A percentile compares a stretch with the other conserved stretches of the same genome.
Evolutionary conservation across 1,140 invertebrate genomes (phyloP).

Genomic region (Apocrypta bakeri): DNA sequence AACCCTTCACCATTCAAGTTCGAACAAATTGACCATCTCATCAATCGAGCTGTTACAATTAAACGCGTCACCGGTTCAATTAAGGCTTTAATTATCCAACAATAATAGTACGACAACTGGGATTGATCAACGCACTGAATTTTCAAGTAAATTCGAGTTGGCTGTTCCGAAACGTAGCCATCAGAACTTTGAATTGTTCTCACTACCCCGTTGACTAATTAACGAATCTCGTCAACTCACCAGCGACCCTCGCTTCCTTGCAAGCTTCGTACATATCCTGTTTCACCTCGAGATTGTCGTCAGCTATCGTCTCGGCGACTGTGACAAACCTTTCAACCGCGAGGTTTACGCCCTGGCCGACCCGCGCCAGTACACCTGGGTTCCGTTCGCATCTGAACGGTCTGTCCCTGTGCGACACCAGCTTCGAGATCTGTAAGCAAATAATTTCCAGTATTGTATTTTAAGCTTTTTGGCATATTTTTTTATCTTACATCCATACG

Average conservation of each 20-base stretch:
- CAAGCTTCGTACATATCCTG: conserved; percentile 98
- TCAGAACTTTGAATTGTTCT: too few species aligned
- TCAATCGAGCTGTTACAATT: too few species aligned
- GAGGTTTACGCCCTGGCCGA: conserved; percentile 96
- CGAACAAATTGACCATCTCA: background rate
- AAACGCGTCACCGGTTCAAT: background rate
- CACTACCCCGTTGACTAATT: too few species aligned
- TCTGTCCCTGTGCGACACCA: conserved; percentile 81
- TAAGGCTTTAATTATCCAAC: too few species aligned
- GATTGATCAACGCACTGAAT: too few species aligned
- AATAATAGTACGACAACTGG: too few species aligned
- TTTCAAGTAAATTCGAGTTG: too few species aligned
- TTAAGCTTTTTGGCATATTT: background rate
- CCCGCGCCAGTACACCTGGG: conserved; percentile 87
- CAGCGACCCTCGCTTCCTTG: conserved; percentile 95
- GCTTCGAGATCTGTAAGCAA: conserved; percentile 89
- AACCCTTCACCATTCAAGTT: background rate
- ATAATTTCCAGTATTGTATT: conserved; percentile 36
- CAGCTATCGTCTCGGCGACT: conserved; percentile 97
- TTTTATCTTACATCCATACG: background rate
- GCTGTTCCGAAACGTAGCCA: too few species aligned
- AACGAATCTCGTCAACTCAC: conserved; percentile 74
- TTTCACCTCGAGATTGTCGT: conserved; percentile 97
- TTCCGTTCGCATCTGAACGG: conserved; percentile 75
- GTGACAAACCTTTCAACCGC: conserved; percentile 98